Evolutionary conservation across 2,113 vertebrate species (phyloP), one percentile per base, ranked within the genome.

Genomic region (Piliocolobus tephrosceles): DNA sequence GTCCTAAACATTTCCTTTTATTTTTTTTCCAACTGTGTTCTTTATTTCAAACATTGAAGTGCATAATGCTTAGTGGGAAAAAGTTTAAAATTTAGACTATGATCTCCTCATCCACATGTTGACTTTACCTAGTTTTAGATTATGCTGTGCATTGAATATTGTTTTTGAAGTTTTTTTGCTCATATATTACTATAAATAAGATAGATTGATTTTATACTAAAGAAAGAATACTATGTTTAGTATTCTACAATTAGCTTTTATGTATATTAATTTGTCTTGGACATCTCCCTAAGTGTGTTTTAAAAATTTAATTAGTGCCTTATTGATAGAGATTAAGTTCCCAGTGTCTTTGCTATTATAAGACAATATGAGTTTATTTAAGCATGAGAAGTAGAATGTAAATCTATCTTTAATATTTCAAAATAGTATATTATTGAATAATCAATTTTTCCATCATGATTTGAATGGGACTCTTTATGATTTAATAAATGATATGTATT

Each of bases 1-100:
- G 22, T 92, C 58, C 47, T 96, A 94, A 96, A 79, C 43, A 81
- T 87, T 94, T 90, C 57, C 50, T 95, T 93, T 68, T 76, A 78
- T 72, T 96, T 97, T 81, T 83, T 90, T 83, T 84, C 27, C 61
- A 93, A 75, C 75, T 96, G 20, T 80, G 88, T 91, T 95, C 8
- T 27, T 52, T 96, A 30, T 90, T 57, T 79, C n/a, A 89, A 91
- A 84, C 38, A 86, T 58, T 79, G 92, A 95, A 94, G 55, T 75
- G 79, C 55, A 30, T 52, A 32, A 58, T 38, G 45, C 57, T 90
- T 93, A 80, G 4, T 52, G 13, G 40, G 55, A 80, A 94, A 61
- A 87, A 92, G 50, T 68, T 68, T 79, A 58, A 86, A 82, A n/a
- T 91, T 50, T n/a, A 86, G 82, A 70, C 88, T 85, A 85, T 89